These are phyloP conservation scores for Girardia tigrina DNA, from an alignment of 2,888 invertebrate species.

Conservation along the genomic window DNA sequence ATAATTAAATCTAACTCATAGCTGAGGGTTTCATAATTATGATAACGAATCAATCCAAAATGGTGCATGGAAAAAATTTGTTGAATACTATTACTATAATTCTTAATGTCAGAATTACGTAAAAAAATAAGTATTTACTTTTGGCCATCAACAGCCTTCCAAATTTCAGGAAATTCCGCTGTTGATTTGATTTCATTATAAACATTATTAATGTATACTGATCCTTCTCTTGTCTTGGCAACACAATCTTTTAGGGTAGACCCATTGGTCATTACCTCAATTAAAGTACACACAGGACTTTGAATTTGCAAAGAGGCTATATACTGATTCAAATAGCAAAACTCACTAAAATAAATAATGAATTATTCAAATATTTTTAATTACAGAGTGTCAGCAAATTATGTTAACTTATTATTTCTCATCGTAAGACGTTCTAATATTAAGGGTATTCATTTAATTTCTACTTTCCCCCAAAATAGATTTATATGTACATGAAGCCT, in stretches of 20 bases:
- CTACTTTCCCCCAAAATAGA: too few species aligned
- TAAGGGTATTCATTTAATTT: too few species aligned
- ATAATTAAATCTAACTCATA: conserved; percentile 24
- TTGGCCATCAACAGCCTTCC: not conserved
- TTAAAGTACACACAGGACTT: not conserved
- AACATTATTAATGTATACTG: not conserved
- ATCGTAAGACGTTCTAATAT: too few species aligned
- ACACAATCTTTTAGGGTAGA: not conserved
- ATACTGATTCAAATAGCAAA: not conserved
- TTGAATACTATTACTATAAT: conserved; percentile 7
- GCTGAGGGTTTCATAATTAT: conserved; percentile 8
- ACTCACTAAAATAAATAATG: not conserved
- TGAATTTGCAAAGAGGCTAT: not conserved
- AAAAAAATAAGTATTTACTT: not conserved
- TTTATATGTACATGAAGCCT: too few species aligned
- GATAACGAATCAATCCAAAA: conserved; percentile 27
- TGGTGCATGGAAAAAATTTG: conserved; percentile 21
- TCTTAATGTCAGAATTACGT: not conserved
- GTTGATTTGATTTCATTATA: not conserved
- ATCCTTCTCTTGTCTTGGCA: not conserved
- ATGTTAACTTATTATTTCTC: too few species aligned
- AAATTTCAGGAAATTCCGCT: not conserved
- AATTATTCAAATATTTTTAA: too few species aligned
- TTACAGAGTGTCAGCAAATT: too few species aligned
- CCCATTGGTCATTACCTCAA: not conserved